Conservation (phyloP, 2,113 vertebrate species). For the Micronycteris hirsuta region DNA sequence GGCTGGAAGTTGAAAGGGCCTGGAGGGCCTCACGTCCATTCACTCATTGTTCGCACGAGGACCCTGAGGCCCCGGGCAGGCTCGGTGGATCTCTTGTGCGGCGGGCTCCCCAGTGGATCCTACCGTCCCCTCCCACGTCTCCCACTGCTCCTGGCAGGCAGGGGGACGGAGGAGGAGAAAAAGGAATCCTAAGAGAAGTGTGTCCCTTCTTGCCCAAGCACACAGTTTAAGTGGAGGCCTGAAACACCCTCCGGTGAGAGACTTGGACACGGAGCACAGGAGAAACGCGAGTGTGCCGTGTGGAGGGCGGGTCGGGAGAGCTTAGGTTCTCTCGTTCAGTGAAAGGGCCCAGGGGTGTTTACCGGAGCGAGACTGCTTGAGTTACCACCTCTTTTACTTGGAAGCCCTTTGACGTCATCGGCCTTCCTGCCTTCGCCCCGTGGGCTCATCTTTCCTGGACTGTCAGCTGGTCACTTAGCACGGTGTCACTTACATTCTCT, state of each 20-base stretch:
- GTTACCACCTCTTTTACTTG: slow-evolving; percentile 4
- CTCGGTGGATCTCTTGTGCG: fast-evolving
- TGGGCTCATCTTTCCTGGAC: slow-evolving; percentile 14
- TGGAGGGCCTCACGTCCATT: background rate
- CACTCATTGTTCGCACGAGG: background rate
- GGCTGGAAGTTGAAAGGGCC: background rate
- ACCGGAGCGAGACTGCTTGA: background rate
- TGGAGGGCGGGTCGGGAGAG: background rate
- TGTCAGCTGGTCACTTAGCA: background rate
- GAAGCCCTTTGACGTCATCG: slow-evolving; percentile 19
- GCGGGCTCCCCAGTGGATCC: background rate
- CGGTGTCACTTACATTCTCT: background rate
- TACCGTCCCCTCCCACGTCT: no score
- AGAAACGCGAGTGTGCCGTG: background rate
- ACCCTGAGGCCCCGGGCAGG: background rate
- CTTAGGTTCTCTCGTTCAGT: background rate
- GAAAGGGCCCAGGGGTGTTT: slow-evolving; percentile 12
- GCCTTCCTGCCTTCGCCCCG: background rate
- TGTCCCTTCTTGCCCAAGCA: background rate
- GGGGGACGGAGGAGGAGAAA: background rate
- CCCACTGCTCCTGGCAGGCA: background rate
- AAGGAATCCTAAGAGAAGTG: background rate
- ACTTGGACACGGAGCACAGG: background rate
- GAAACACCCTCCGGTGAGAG: background rate
- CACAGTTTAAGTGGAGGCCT: background rate